Base-by-base conservation (phyloP, 2,888 invertebrate genomes). In the Oligia latruncula region DNA sequence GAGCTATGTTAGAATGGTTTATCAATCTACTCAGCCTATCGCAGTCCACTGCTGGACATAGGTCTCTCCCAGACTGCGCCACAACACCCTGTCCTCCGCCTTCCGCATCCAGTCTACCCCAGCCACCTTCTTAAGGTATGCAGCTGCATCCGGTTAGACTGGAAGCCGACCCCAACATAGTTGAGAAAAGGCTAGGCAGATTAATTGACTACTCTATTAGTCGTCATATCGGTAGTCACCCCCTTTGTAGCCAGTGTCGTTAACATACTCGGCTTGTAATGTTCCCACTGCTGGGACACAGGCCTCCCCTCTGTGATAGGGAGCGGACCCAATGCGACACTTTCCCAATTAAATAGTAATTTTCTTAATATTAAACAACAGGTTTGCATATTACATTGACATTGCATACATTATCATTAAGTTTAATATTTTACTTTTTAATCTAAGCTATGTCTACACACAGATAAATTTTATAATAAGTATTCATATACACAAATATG, bases 391-490 rank as follows among this genome's bases (percentile, higher is more conserved):
- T 3, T 40, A 29, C 55, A 82, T n/a, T 65, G 9, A 80, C 64
- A 70, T 71, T 77, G n/a, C 43, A 74, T 58, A 46, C 11, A 62
- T 55, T 29, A 55, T 65, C 11, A 35, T 43, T 81, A 64, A 29
- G 11, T 65, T 29, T 43, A 43, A 29, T 0, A 6, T 8, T 29
- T 17, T n/a, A 8, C 3, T 52, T 67, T 74, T 40, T 35, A 23
- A 66, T 43, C 0, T 43, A 23, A 67, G 73, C 83, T 80, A 81
- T 86, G 86, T 86, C 86, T 83, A 75, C 83, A 68, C 64, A 71
- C 11, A 23, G 67, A 74, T 85, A 20, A 6, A 20, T 13, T 64
- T 67, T 64, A 49, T 40, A 72, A 6, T 23, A 66, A 58, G 15
- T 71, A 65, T 46, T 76, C 40, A 29, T 65, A n/a, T 78, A 76